phyloP scores from a whole-genome alignment of 1,140 invertebrate genomes.

The Diuraphis noxia region DNA sequence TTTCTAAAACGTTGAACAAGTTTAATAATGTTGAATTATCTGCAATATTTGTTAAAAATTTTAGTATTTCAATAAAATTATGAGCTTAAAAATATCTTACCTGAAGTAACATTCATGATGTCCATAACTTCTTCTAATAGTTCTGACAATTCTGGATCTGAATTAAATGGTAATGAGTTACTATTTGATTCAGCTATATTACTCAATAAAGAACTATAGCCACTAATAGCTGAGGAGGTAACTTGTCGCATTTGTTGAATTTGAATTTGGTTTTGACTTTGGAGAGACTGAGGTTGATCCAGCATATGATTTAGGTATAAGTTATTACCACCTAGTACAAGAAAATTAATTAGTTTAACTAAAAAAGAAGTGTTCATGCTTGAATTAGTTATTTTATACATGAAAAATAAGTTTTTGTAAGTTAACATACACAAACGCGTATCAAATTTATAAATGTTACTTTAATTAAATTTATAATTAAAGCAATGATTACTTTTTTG shows the following conservation, averaged over 20 bases:
- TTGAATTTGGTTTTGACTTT: neutral
- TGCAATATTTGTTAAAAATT: neutral
- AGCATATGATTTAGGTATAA: conserved; percentile 5
- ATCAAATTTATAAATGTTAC: neutral
- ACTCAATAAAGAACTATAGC: neutral
- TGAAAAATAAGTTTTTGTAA: neutral
- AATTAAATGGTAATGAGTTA: conserved; percentile 15
- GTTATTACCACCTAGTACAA: neutral
- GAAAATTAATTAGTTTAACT: neutral
- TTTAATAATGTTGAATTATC: conserved; percentile 39
- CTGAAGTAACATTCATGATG: conserved; percentile 6
- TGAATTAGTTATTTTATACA: neutral
- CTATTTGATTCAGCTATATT: conserved; percentile 18
- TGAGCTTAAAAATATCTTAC: neutral
- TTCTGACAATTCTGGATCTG: conserved; percentile 38
- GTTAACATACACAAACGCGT: neutral
- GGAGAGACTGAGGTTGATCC: neutral
- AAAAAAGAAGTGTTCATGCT: neutral
- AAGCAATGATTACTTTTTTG: conserved; percentile 24
- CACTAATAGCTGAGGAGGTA: neutral
- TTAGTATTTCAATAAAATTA: neutral
- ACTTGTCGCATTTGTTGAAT: conserved; percentile 22
- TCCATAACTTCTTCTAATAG: conserved; percentile 48
- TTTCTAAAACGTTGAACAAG: conserved; percentile 37
- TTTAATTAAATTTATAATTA: neutral